Conservation (phyloP, 2,888 invertebrate species). For the Hirtodrosophila cameraria region DNA sequence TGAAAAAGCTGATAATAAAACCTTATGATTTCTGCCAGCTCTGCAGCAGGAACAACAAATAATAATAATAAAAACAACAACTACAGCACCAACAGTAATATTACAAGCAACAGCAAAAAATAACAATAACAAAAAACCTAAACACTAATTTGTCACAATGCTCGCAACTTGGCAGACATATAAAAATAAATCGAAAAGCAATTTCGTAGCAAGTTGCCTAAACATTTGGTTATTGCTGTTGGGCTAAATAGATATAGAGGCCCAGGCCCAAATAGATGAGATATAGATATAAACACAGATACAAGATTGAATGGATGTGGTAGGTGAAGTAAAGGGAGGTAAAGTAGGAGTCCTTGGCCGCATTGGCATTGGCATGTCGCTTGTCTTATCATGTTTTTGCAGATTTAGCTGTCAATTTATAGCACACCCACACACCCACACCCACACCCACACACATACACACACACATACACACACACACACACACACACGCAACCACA, state of each 20-base stretch:
- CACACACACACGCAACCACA: neutral
- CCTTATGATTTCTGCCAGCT: slow-evolving; percentile 41
- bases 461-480: too few species aligned
- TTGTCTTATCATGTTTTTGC: slow-evolving; percentile 79
- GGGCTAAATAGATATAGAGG: slow-evolving; percentile 65
- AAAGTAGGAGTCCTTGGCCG: slow-evolving; percentile 61
- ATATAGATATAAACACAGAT: slow-evolving; percentile 61
- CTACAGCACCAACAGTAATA: slow-evolving; percentile 10
- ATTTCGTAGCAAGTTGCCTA: slow-evolving; percentile 66
- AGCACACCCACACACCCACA: slow-evolving; percentile 33
- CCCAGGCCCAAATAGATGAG: slow-evolving; percentile 55
- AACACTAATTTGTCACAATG: slow-evolving; percentile 76
- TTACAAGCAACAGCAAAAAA: slow-evolving; percentile 21
- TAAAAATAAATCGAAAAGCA: slow-evolving; percentile 79
- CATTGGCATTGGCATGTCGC: slow-evolving; percentile 79
- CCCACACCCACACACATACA: slow-evolving; percentile 19
- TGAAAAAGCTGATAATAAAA: slow-evolving; percentile 28
- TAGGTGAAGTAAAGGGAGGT: slow-evolving; percentile 1
- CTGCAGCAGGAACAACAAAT: slow-evolving; percentile 21
- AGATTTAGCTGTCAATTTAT: slow-evolving; percentile 80
- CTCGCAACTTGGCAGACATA: slow-evolving; percentile 70
- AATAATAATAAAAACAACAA: slow-evolving; percentile 16
- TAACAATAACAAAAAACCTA: slow-evolving; percentile 36
- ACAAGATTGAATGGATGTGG: slow-evolving; percentile 22
- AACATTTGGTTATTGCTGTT: slow-evolving; percentile 55